Evolutionary conservation across 2,797 vertebrate genomes (phyloP).

Genomic region (Melanotaenia parkinsoni): DNA sequence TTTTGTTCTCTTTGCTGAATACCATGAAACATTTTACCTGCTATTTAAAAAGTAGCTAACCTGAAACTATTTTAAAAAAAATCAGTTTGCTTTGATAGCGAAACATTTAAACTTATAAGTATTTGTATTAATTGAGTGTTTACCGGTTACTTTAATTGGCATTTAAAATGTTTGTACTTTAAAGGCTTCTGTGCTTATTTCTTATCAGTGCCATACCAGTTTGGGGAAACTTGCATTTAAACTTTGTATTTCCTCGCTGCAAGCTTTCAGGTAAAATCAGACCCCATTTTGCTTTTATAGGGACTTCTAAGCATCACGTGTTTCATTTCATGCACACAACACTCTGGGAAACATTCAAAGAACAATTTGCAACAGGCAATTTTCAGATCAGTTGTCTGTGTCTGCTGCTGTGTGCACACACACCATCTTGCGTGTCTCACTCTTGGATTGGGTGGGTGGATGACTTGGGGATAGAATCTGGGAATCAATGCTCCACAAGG

Average conservation of each 20-base stretch:
- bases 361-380: constrained; percentile 35
- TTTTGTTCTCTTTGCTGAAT: constrained; percentile 1
- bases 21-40: constrained; percentile 13
- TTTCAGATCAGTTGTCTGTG: constrained; percentile 52
- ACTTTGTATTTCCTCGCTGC: constrained; percentile 10
- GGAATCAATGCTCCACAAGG: constrained; percentile 37
- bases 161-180: neutral
- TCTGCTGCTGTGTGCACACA: constrained; percentile 22
- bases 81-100: neutral
- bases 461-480: constrained; percentile 20
- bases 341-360: constrained; percentile 44
- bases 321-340: constrained; percentile 21
- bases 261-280: constrained; percentile 18
- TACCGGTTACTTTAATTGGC: neutral
- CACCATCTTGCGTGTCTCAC: constrained; percentile 39
- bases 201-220: constrained; percentile 1
- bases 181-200: constrained; percentile 5
- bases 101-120: neutral
- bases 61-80: neutral
- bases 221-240: neutral
- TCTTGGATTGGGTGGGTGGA: constrained; percentile 17
- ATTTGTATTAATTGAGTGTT: neutral
- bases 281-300: neutral
- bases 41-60: neutral
- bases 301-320: constrained; percentile 9